A percentile compares a stretch with the other conserved stretches of the same genome.
These are phyloP conservation scores for Holacanthus passer DNA, from an alignment of 2,113 vertebrate genomes.

Conservation along the genomic window DNA sequence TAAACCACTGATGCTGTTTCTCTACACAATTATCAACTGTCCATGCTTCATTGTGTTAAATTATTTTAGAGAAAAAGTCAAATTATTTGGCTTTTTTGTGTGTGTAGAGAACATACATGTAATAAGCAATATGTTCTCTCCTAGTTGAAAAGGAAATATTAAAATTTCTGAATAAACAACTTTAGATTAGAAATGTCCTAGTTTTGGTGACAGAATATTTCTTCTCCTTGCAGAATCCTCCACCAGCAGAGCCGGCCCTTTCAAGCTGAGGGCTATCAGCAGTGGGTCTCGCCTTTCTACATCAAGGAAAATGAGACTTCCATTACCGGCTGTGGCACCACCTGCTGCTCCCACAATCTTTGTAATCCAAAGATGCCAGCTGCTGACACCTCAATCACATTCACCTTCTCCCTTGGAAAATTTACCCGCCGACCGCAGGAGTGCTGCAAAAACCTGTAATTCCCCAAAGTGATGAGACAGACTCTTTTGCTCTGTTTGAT, in stretches of 20 bases:
- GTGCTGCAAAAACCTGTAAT: constrained; percentile 42
- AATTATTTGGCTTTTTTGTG: not conserved
- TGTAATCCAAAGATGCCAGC: constrained; percentile 80
- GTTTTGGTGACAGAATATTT: constrained; percentile 44
- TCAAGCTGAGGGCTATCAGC: constrained; percentile 59
- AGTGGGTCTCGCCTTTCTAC: constrained; percentile 55
- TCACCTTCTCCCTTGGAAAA: constrained; percentile 64
- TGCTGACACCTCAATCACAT: constrained; percentile 83
- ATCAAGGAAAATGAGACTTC: constrained; percentile 82
- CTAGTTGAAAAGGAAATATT: not conserved
- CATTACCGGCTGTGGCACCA: constrained; percentile 78
- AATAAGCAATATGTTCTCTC: not conserved
- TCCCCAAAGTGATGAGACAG: constrained; percentile 57
- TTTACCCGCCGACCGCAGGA: constrained; percentile 41
- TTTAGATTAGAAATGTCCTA: constrained; percentile 9
- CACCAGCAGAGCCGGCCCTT: constrained; percentile 28
- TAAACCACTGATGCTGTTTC: too few relatives aligned
- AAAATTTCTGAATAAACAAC: constrained; percentile 2
- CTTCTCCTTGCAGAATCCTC: constrained; percentile 18
- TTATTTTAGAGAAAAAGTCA: not conserved
- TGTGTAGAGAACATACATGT: not conserved
- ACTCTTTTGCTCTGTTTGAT: constrained; percentile 47
- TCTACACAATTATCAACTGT: not conserved
- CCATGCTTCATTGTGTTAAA: not conserved
- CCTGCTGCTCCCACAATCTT: constrained; percentile 74